A percentile compares a stretch with the other conserved stretches of the same genome.
phyloP scores from a whole-genome alignment of 2,113 vertebrate species.

The Drymodes brunneopygia region DNA sequence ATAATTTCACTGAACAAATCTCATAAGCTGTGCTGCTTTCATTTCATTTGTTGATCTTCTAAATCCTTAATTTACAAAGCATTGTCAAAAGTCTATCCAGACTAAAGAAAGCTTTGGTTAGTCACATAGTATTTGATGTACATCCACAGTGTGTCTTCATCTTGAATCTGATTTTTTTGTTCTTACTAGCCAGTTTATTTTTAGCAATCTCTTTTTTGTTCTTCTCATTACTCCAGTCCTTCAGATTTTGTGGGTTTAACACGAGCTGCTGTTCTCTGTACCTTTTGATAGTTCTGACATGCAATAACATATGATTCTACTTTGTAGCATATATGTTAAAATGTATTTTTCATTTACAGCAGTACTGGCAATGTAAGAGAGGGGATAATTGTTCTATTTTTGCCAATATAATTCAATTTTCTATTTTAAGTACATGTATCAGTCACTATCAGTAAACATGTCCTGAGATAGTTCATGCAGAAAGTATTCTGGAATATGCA shows the following conservation, averaged over 20 bases:
- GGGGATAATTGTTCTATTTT: neutral
- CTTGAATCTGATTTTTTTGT: neutral
- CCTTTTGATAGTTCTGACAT: neutral
- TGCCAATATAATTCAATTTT: neutral
- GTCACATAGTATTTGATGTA: neutral
- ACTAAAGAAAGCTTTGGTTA: neutral
- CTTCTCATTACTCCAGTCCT: neutral
- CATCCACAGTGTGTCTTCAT: neutral
- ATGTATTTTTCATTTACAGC: neutral
- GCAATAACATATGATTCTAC: neutral
- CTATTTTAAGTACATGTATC: neutral
- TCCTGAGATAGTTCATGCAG: neutral
- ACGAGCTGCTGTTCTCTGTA: neutral
- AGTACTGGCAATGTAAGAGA: neutral
- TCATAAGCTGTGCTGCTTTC: neutral
- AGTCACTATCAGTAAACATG: neutral
- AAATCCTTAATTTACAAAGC: neutral
- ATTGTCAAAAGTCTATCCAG: neutral
- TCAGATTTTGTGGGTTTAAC: neutral
- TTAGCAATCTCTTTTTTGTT: neutral
- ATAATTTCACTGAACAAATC: neutral
- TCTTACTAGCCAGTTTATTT: neutral
- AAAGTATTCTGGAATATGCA: neutral
- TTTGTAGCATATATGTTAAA: neutral
- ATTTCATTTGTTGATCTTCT: neutral